A percentile compares a stretch with the other conserved stretches of the same genome.
Conservation (phyloP, 2,113 vertebrate genomes). For the Seriola rivoliana region DNA sequence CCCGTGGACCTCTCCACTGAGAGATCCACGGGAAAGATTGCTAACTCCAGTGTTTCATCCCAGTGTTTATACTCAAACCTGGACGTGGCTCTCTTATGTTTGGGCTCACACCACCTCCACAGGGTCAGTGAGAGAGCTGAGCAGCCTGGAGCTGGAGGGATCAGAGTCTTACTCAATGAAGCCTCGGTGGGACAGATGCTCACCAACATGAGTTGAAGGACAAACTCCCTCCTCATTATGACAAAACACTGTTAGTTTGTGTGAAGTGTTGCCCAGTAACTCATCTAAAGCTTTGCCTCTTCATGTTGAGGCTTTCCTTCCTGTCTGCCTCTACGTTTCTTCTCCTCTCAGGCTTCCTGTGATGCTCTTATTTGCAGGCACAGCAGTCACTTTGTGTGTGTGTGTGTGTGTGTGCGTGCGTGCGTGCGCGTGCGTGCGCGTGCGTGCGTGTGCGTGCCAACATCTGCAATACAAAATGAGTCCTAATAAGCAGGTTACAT, state of each 20-base stretch:
- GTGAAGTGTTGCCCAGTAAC: constrained; percentile 7
- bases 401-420: background rate
- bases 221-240: constrained; percentile 7
- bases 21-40: no score
- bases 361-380: background rate
- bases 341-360: constrained; percentile 17
- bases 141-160: constrained; percentile 22
- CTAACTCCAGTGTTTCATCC: background rate
- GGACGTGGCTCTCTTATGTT: background rate
- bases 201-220: constrained; percentile 15
- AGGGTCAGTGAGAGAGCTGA: constrained; percentile 22
- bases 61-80: background rate
- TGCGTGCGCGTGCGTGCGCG: no score
- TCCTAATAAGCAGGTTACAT: constrained; percentile 36
- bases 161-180: constrained; percentile 12
- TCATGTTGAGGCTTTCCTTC: constrained; percentile 1
- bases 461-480: background rate
- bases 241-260: constrained; percentile 1
- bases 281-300: background rate
- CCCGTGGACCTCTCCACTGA: no score
- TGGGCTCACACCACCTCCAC: constrained; percentile 26
- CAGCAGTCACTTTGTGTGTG: constrained; percentile 6
- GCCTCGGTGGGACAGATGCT: background rate
- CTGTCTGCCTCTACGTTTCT: constrained; percentile 1
- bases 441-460: background rate